Percentiles rank a stretch among this genome's conserved stretches.
These are phyloP conservation scores for Saturnia japonica DNA, from an alignment of 2,888 invertebrate genomes.

Conservation along the genomic window DNA sequence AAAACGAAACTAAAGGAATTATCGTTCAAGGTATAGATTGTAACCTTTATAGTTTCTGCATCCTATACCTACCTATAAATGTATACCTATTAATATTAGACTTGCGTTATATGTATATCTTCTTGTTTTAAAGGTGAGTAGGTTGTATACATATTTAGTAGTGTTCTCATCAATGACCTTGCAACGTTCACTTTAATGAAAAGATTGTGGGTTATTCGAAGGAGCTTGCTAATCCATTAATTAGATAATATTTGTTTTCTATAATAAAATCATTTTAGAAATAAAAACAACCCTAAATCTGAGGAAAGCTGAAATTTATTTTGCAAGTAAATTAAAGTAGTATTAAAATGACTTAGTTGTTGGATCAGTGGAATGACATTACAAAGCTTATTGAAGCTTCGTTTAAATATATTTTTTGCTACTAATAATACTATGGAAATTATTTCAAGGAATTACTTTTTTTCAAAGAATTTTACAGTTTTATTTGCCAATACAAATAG, in stretches of 20 bases:
- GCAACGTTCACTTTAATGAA: slow-evolving; percentile 62
- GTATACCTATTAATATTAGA: not conserved
- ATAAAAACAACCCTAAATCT: not conserved
- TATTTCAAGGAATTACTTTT: no score
- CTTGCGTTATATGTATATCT: slow-evolving; percentile 10
- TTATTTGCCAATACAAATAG: no score
- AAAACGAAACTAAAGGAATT: not conserved
- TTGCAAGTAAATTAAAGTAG: not conserved
- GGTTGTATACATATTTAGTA: slow-evolving; percentile 37
- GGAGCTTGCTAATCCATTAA: slow-evolving; percentile 47
- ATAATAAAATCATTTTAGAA: not conserved
- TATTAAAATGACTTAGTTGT: not conserved
- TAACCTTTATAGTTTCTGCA: not conserved
- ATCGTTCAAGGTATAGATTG: not conserved
- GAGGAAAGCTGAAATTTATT: not conserved
- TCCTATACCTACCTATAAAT: not conserved
- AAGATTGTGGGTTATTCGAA: slow-evolving; percentile 57
- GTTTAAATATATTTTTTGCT: not conserved
- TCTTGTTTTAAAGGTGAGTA: slow-evolving; percentile 31
- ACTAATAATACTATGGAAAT: no score
- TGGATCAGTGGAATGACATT: not conserved
- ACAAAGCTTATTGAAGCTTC: not conserved
- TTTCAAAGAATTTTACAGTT: no score
- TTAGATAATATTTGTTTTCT: slow-evolving; percentile 54
- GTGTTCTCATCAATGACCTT: slow-evolving; percentile 67